Percentiles rank a stretch among this genome's conserved stretches.
Evolutionary conservation across 2,888 invertebrate species (phyloP).

Genomic region (Dynastes grantii): DNA sequence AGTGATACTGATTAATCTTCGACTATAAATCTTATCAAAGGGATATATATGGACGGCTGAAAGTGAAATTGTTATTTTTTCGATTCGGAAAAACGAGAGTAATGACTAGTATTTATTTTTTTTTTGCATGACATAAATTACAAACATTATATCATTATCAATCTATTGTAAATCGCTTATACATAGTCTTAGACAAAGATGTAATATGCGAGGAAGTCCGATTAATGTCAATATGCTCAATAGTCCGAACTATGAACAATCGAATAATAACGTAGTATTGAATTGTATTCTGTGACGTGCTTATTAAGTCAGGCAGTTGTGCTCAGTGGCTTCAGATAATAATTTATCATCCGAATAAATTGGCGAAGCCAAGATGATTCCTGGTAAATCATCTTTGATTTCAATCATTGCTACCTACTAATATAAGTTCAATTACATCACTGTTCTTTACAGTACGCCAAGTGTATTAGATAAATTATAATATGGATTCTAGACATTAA

Average conservation of each 20-base stretch:
- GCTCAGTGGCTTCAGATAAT: conserved; percentile 1
- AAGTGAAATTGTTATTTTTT: no score
- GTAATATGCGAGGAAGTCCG: conserved; percentile 18
- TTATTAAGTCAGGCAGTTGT: conserved; percentile 7
- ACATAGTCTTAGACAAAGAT: neutral
- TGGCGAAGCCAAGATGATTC: neutral
- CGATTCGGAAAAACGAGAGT: no score
- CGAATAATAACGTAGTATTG: conserved; percentile 36
- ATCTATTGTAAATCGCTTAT: neutral
- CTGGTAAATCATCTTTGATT: neutral
- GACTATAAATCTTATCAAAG: neutral
- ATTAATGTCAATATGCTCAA: conserved; percentile 40
- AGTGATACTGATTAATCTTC: neutral
- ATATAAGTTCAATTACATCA: neutral
- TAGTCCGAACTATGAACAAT: conserved; percentile 39
- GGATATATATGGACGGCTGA: neutral
- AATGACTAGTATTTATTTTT: no score
- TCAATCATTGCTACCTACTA: neutral
- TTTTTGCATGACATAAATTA: neutral
- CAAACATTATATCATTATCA: neutral
- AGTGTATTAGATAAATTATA: no score
- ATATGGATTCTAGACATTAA: no score
- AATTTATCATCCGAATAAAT: neutral
- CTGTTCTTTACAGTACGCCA: neutral
- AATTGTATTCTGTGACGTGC: conserved; percentile 23